A percentile compares a stretch with the other conserved stretches of the same genome.
Evolutionary conservation across 1,140 invertebrate genomes (phyloP).

Genomic region (Pseudomyrmex concolor): DNA sequence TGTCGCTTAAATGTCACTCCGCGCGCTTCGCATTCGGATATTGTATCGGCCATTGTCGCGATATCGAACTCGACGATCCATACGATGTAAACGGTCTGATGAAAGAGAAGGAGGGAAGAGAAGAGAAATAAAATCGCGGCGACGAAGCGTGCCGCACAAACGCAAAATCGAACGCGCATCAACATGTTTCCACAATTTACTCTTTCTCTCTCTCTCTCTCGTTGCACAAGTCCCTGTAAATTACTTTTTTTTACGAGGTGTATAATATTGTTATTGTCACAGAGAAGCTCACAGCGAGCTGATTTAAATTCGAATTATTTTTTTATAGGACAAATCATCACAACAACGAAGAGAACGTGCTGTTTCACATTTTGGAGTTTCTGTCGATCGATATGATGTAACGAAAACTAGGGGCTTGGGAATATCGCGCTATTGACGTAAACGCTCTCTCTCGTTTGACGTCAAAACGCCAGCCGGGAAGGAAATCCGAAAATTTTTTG

Average conservation of each 20-base stretch:
- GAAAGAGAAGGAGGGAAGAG: not conserved
- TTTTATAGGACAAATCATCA: not conserved
- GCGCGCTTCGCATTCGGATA: conserved; percentile 32
- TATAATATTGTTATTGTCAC: not conserved
- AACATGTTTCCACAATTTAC: conserved; percentile 20
- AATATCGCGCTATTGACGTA: not conserved
- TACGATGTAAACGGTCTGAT: conserved; percentile 48
- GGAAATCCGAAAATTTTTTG: conserved; percentile 20
- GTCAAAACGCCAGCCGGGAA: not conserved
- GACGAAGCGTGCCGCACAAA: conserved; percentile 34
- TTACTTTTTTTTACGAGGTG: not conserved
- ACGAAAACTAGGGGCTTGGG: too few relatives aligned
- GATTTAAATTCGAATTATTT: not conserved
- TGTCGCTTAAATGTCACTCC: conserved; percentile 52
- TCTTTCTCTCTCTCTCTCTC: not conserved
- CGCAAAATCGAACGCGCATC: conserved; percentile 22
- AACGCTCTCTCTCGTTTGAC: not conserved
- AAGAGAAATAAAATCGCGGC: conserved; percentile 38
- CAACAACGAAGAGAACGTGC: too few relatives aligned
- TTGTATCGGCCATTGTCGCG: conserved; percentile 47
- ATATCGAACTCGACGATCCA: conserved; percentile 53
- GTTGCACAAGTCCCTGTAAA: conserved; percentile 1
- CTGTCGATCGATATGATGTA: not conserved
- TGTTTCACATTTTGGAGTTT: not conserved
- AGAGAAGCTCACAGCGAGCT: too few relatives aligned